A percentile compares a stretch with the other conserved stretches of the same genome.
These are phyloP conservation scores for Drosophila barbarae DNA, from an alignment of 2,888 invertebrate species.

Conservation along the genomic window DNA sequence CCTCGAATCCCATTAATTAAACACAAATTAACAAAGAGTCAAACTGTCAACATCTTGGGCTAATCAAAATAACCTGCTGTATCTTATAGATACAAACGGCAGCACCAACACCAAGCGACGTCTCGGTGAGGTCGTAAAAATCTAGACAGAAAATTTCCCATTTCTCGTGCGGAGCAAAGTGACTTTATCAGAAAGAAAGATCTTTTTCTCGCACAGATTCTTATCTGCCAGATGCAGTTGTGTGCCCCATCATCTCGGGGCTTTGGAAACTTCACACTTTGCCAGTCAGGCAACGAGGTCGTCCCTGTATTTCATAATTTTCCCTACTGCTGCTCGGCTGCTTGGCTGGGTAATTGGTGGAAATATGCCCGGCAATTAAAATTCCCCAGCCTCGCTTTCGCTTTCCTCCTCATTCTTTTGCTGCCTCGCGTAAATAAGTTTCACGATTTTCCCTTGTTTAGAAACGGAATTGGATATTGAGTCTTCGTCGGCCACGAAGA, in stretches of 20 bases:
- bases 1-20: slow-evolving; percentile 57
- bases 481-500: slow-evolving; percentile 9
- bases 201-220: slow-evolving; percentile 41
- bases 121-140: slow-evolving; percentile 40
- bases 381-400: slow-evolving; percentile 19
- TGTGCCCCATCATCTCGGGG: slow-evolving; percentile 4
- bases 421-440: slow-evolving; percentile 26
- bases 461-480: slow-evolving; percentile 19
- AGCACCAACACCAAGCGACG: background rate
- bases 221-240: slow-evolving; percentile 51
- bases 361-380: slow-evolving; percentile 47
- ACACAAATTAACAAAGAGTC: slow-evolving; percentile 60
- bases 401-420: slow-evolving; percentile 1
- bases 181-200: slow-evolving; percentile 25
- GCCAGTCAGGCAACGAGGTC: slow-evolving; percentile 9
- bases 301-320: slow-evolving; percentile 54
- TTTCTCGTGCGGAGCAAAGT: background rate
- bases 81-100: slow-evolving; percentile 50
- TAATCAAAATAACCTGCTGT: slow-evolving; percentile 64
- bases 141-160: slow-evolving; percentile 14
- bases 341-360: slow-evolving; percentile 45
- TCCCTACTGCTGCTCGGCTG: slow-evolving; percentile 17
- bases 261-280: slow-evolving; percentile 50
- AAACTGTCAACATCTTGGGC: slow-evolving; percentile 63
- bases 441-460: slow-evolving; percentile 21